Conservation (phyloP, 2,113 vertebrate genomes). For the Cyprinus carpio region DNA sequence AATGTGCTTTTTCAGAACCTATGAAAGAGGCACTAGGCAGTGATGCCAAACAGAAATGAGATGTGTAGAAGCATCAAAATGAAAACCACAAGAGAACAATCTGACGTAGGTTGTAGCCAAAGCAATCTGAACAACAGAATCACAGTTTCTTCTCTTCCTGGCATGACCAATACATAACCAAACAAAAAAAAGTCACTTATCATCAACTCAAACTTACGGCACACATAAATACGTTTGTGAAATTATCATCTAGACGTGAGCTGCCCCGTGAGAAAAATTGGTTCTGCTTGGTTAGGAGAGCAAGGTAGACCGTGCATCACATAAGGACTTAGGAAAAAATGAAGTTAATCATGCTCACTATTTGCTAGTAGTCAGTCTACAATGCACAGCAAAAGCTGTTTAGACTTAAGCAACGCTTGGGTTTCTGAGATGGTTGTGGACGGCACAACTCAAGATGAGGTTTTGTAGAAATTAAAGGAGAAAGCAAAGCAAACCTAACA, state of each 20-base stretch:
- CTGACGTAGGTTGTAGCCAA: conserved; percentile 1
- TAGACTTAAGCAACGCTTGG: not conserved
- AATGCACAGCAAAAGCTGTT: not conserved
- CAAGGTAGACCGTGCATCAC: not conserved
- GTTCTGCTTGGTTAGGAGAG: conserved; percentile 39
- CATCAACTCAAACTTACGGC: not conserved
- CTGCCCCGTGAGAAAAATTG: not conserved
- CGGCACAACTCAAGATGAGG: not conserved
- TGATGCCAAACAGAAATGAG: conserved; percentile 6
- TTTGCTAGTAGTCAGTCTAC: not conserved
- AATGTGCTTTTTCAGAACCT: not conserved
- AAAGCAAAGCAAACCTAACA: not conserved
- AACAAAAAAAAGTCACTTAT: not conserved
- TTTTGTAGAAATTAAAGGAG: not conserved
- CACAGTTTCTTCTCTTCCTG: not conserved
- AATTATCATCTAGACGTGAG: not conserved
- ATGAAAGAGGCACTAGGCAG: not conserved
- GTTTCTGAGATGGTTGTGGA: not conserved
- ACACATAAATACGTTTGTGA: not conserved
- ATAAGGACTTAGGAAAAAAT: conserved; percentile 21
- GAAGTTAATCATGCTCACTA: conserved; percentile 24
- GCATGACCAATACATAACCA: not conserved
- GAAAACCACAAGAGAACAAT: not conserved
- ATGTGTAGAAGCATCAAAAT: not conserved
- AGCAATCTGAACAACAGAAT: conserved; percentile 6